phyloP scores from a whole-genome alignment of 2,113 vertebrate species.

The Corythornis madagascariensis region DNA sequence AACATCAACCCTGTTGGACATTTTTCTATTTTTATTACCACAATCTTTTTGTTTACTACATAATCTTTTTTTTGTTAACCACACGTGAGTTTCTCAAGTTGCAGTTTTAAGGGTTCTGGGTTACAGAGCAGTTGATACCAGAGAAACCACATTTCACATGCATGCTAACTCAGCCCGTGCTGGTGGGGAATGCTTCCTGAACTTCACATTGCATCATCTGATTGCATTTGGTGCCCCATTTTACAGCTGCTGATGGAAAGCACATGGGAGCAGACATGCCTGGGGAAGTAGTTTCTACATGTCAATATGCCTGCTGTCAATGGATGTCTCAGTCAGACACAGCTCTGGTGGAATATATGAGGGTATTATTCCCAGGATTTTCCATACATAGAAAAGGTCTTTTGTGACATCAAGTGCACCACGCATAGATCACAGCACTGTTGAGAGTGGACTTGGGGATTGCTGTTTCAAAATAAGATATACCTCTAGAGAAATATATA shows the following conservation, averaged over 20 bases:
- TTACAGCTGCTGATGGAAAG: neutral
- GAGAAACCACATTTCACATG: neutral
- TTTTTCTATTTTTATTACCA: neutral
- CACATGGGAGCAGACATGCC: neutral
- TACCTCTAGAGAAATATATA: neutral
- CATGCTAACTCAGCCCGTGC: fast-evolving
- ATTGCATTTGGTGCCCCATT: neutral
- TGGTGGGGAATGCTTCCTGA: neutral
- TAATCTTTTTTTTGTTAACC: neutral
- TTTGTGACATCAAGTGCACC: neutral
- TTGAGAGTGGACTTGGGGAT: neutral
- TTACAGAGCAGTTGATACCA: neutral
- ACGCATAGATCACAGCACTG: neutral
- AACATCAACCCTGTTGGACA: neutral
- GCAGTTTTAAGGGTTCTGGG: neutral
- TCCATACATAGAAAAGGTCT: neutral
- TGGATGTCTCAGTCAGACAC: neutral
- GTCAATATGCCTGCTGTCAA: neutral
- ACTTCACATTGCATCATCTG: neutral
- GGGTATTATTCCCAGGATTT: neutral
- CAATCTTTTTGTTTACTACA: neutral
- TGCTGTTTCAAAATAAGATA: neutral
- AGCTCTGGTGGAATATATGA: neutral
- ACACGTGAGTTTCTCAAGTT: fast-evolving
- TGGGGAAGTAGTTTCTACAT: neutral